These are phyloP conservation scores for Microtus ochrogaster DNA, from an alignment of 2,113 vertebrate species.

Conservation along the genomic window DNA sequence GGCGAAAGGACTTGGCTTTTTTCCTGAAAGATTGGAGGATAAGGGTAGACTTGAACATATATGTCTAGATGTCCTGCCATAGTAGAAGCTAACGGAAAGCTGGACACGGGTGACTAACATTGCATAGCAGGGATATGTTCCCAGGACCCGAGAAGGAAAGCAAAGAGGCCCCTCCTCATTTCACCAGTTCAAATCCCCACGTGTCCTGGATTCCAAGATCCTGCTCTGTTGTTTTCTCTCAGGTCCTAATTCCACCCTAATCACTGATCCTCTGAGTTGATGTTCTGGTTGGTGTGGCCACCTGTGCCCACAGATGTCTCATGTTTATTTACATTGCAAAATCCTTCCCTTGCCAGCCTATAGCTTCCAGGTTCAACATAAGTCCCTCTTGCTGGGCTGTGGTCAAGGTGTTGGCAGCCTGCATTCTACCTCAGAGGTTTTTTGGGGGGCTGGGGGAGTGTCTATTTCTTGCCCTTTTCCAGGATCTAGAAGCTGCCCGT, in stretches of 20 bases:
- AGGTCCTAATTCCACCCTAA: not conserved
- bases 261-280: not conserved
- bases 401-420: not conserved
- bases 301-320: not conserved
- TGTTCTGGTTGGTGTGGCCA: not conserved
- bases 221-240: not conserved
- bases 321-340: not conserved
- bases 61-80: not conserved
- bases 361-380: not conserved
- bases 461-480: not conserved
- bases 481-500: not conserved
- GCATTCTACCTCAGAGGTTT: not conserved
- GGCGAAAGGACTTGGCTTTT: conserved; percentile 37
- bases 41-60: too few species aligned
- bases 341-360: not conserved
- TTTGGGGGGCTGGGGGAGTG: not conserved
- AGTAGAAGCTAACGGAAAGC: not conserved
- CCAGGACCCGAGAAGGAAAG: not conserved
- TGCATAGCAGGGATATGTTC: not conserved
- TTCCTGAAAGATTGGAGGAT: not conserved
- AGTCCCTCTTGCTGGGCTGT: not conserved
- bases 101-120: not conserved
- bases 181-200: accelerated
- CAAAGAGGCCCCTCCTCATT: not conserved
- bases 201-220: not conserved